Evolutionary conservation across 2,888 invertebrate genomes (phyloP).

Genomic region (Macaria liturata): DNA sequence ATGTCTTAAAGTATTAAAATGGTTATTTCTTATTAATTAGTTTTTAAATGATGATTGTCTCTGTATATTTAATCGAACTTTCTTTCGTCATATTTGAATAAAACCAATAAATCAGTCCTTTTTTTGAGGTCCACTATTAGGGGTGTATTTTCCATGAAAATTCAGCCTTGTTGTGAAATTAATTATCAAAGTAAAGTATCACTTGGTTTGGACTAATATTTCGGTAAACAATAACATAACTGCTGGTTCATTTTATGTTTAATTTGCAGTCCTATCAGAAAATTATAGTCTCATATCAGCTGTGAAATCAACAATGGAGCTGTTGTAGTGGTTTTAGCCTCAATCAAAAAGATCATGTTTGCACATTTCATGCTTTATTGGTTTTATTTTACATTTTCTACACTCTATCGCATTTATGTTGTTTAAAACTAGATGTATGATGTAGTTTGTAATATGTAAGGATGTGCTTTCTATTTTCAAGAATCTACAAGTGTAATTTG

Average conservation of each 20-base stretch:
- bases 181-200: too few relatives aligned
- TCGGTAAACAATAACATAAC: too few relatives aligned
- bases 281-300: not conserved
- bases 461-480: constrained; percentile 34
- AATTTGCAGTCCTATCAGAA: too few relatives aligned
- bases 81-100: constrained; percentile 57
- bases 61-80: constrained; percentile 68
- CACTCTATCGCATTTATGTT: constrained; percentile 71
- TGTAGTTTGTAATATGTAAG: constrained; percentile 31
- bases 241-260: too few relatives aligned
- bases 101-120: constrained; percentile 71
- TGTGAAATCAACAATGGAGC: not conserved
- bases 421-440: constrained; percentile 36
- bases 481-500: constrained; percentile 34
- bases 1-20: constrained; percentile 84
- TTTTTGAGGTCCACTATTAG: not conserved
- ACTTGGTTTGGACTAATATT: too few relatives aligned
- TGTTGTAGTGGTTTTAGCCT: too few relatives aligned
- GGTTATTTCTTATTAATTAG: constrained; percentile 84
- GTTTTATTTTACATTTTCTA: constrained; percentile 77
- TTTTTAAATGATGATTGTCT: constrained; percentile 79
- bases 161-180: too few relatives aligned
- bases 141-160: too few relatives aligned
- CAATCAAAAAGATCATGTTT: too few relatives aligned
- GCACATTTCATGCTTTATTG: constrained; percentile 62